Evolutionary conservation across 2,797 vertebrate genomes (phyloP).

Genomic region (Loriculus beryllinus): DNA sequence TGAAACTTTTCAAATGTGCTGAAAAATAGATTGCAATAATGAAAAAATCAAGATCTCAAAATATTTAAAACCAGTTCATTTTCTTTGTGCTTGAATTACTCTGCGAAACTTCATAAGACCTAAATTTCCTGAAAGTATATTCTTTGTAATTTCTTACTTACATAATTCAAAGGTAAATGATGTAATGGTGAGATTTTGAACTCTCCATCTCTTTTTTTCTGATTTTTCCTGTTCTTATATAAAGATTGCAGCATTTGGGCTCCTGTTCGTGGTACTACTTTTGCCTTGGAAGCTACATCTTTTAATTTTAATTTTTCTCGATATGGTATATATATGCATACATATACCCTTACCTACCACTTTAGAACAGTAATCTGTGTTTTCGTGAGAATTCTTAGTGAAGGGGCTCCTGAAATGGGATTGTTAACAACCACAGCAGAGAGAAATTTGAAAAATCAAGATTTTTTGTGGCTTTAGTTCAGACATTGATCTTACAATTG

Average conservation of each 20-base stretch:
- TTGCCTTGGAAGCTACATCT: not conserved
- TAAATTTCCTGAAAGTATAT: not conserved
- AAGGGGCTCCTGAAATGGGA: not conserved
- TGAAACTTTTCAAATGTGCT: conserved; percentile 5
- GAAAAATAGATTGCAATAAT: conserved; percentile 26
- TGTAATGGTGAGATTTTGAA: not conserved
- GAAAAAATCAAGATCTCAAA: not conserved
- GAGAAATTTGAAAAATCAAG: not conserved
- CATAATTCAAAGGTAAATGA: not conserved
- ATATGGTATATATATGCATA: not conserved
- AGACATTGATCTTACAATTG: not conserved
- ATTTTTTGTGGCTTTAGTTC: conserved; percentile 17
- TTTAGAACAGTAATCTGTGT: not conserved
- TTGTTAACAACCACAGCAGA: not conserved
- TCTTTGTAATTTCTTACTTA: not conserved
- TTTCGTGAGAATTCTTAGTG: not conserved
- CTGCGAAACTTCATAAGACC: not conserved
- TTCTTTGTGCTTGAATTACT: not conserved
- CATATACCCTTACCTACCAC: not conserved
- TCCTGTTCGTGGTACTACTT: not conserved
- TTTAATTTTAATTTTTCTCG: not conserved
- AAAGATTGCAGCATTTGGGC: not conserved
- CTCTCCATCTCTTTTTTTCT: not conserved
- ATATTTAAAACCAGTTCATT: not conserved
- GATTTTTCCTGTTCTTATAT: not conserved